Conservation (phyloP, 2,113 vertebrate species). For the Ancistrus triradiatus region DNA sequence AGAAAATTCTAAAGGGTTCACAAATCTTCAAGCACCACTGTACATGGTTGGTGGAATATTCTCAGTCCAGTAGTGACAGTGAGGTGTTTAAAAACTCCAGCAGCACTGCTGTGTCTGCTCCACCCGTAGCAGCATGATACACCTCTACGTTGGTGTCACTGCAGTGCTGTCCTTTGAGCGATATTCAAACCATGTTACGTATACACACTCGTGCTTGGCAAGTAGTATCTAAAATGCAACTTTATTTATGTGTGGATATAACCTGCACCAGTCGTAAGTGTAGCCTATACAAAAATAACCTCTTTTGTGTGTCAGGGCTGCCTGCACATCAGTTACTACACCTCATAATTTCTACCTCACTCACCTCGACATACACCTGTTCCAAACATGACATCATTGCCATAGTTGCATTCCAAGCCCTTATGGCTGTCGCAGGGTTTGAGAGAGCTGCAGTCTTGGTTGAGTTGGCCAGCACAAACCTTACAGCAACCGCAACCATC, state of each 20-base stretch:
- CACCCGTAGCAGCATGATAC: too few relatives aligned
- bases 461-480: conserved; percentile 75
- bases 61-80: too few relatives aligned
- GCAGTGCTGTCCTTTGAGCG: background rate
- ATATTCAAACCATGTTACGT: too few relatives aligned
- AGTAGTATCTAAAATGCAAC: too few relatives aligned
- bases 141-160: too few relatives aligned
- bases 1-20: too few relatives aligned
- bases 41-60: too few relatives aligned
- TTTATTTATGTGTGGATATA: conserved; percentile 1
- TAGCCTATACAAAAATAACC: conserved; percentile 3
- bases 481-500: conserved; percentile 77
- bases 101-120: too few relatives aligned
- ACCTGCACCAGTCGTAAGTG: background rate
- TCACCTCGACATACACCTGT: conserved; percentile 76
- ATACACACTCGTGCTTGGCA: too few relatives aligned
- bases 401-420: conserved; percentile 78
- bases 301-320: background rate
- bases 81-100: too few relatives aligned
- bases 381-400: conserved; percentile 62
- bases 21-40: too few relatives aligned
- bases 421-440: conserved; percentile 75
- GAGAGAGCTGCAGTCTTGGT: conserved; percentile 67
- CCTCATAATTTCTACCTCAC: conserved; percentile 15
- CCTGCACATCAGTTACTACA: too few relatives aligned